Conservation (phyloP, 2,888 invertebrate species). For the Megalurothrips usitatus region DNA sequence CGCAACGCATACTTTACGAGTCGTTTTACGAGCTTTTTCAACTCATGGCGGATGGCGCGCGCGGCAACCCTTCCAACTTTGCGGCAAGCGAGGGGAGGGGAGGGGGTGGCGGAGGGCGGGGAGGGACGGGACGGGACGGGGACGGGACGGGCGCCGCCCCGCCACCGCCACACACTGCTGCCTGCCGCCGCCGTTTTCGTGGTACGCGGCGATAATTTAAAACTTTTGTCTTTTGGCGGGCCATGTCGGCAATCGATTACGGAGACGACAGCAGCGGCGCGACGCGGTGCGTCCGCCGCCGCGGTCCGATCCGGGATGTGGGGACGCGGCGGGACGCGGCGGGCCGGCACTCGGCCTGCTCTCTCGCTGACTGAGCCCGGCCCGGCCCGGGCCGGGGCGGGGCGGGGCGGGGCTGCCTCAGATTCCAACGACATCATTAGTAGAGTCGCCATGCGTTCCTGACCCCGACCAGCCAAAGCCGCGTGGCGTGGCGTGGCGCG, state of each 20-base stretch:
- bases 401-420: not conserved
- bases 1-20: not conserved
- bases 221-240: not conserved
- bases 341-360: no score
- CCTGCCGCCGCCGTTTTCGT: not conserved
- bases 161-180: not conserved
- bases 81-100: not conserved
- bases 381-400: not conserved
- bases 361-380: not conserved
- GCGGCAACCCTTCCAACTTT: no score
- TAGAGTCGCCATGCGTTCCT: not conserved
- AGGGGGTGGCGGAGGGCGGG: no score
- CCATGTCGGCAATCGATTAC: not conserved
- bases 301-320: no score
- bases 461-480: not conserved
- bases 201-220: not conserved
- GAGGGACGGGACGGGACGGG: not conserved
- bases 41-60: not conserved
- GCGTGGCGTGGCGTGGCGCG: not conserved
- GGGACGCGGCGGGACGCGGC: no score
- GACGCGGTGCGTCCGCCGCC: no score
- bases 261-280: no score
- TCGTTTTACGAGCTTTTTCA: not conserved
- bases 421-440: slow-evolving; percentile 6
- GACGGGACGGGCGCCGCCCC: not conserved